These are phyloP conservation scores for Leucoraja ocellata DNA, from an alignment of 2,797 vertebrate species.

Conservation along the genomic window DNA sequence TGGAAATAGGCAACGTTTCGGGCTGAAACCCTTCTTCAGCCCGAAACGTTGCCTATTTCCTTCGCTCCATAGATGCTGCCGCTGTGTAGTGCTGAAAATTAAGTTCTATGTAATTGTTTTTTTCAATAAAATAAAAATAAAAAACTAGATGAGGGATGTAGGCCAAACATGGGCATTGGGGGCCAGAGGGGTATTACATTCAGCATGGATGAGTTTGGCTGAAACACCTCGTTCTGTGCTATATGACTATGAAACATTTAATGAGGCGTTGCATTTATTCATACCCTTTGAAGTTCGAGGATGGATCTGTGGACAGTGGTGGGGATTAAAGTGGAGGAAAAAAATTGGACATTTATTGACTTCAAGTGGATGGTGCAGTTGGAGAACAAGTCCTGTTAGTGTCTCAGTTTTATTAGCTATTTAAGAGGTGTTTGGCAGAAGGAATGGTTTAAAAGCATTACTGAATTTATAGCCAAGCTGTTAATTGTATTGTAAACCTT, in stretches of 20 bases:
- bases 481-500: constrained; percentile 35
- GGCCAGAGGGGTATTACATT: no score
- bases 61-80: no score
- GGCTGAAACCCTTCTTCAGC: no score
- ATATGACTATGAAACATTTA: neutral
- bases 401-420: constrained; percentile 38
- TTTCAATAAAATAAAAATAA: constrained; percentile 30
- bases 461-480: constrained; percentile 31
- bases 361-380: constrained; percentile 25
- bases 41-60: no score
- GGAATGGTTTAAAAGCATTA: constrained; percentile 22
- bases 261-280: neutral
- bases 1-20: no score
- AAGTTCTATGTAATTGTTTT: neutral
- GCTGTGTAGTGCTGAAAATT: neutral
- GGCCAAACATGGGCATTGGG: no score
- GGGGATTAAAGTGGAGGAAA: constrained; percentile 1
- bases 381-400: constrained; percentile 29
- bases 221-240: no score
- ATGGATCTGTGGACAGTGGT: neutral
- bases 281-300: neutral
- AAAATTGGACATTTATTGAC: constrained; percentile 25
- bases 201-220: no score
- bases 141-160: neutral
- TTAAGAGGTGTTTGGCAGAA: constrained; percentile 37